A percentile compares a stretch with the other conserved stretches of the same genome.
These are phyloP conservation scores for Cylindroiulus punctatus DNA, from an alignment of 2,888 invertebrate genomes.

Conservation along the genomic window DNA sequence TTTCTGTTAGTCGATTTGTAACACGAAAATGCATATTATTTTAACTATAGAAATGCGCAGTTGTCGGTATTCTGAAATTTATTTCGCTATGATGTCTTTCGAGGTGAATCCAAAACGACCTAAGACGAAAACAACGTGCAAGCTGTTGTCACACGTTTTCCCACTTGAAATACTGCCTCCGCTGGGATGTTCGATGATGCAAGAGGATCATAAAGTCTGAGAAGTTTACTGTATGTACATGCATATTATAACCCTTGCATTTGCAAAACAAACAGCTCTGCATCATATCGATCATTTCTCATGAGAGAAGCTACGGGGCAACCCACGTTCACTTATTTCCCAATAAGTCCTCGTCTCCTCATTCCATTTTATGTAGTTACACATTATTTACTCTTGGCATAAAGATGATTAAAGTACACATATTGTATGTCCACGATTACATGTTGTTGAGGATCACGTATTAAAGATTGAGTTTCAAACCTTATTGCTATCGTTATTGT, in stretches of 20 bases:
- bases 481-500: too few relatives aligned
- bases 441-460: too few relatives aligned
- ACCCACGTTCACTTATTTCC: neutral
- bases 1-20: too few relatives aligned
- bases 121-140: too few relatives aligned
- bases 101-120: neutral
- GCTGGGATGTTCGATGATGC: neutral
- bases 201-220: conserved; percentile 20
- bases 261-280: conserved; percentile 21
- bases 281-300: neutral
- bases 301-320: neutral
- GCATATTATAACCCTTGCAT: too few relatives aligned
- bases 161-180: neutral
- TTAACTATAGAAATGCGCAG: neutral
- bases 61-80: neutral
- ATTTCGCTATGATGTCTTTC: neutral
- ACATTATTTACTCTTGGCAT: neutral
- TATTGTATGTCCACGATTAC: neutral
- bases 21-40: too few relatives aligned
- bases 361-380: neutral
- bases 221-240: too few relatives aligned
- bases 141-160: too few relatives aligned
- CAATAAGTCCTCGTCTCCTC: neutral
- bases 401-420: too few relatives aligned
- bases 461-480: too few relatives aligned